A percentile compares a stretch with the other conserved stretches of the same genome.
Evolutionary conservation across 2,797 vertebrate genomes (phyloP).

Genomic region (Gastrophryne carolinensis): DNA sequence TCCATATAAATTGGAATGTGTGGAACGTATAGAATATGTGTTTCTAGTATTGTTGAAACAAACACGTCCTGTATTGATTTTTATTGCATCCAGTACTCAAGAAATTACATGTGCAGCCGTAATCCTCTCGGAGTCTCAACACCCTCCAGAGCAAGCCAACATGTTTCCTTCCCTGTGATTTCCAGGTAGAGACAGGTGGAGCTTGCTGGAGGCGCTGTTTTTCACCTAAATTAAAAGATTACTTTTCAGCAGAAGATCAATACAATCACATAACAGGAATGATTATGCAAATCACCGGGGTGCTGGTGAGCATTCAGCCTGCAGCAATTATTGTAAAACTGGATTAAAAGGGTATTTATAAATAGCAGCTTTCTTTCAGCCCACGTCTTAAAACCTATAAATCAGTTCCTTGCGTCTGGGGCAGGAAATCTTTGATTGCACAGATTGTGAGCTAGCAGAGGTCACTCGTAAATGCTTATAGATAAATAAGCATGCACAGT

Average conservation of each 20-base stretch:
- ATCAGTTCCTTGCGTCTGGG: constrained; percentile 48
- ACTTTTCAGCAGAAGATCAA: constrained; percentile 58
- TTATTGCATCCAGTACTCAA: background rate
- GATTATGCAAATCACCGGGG: constrained; percentile 63
- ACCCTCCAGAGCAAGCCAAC: background rate
- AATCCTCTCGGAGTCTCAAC: background rate
- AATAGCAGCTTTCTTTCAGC: constrained; percentile 44
- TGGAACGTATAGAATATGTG: too few relatives aligned
- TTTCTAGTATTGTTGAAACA: background rate
- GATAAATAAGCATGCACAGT: constrained; percentile 4
- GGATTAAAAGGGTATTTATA: constrained; percentile 53
- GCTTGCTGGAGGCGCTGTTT: constrained; percentile 17
- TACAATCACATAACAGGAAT: constrained; percentile 61
- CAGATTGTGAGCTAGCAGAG: constrained; percentile 32
- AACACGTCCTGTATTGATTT: background rate
- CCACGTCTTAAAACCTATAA: constrained; percentile 49
- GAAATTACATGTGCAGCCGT: background rate
- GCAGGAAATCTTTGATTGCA: constrained; percentile 31
- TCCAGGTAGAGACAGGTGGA: constrained; percentile 38
- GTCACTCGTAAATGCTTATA: constrained; percentile 6
- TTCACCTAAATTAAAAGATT: constrained; percentile 50
- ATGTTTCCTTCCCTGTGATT: background rate
- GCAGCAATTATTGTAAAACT: constrained; percentile 55
- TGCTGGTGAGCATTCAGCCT: constrained; percentile 57
- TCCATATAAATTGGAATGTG: too few relatives aligned